These are phyloP conservation scores for Salpingus planirostris DNA, from an alignment of 2,888 invertebrate genomes.

Conservation along the genomic window DNA sequence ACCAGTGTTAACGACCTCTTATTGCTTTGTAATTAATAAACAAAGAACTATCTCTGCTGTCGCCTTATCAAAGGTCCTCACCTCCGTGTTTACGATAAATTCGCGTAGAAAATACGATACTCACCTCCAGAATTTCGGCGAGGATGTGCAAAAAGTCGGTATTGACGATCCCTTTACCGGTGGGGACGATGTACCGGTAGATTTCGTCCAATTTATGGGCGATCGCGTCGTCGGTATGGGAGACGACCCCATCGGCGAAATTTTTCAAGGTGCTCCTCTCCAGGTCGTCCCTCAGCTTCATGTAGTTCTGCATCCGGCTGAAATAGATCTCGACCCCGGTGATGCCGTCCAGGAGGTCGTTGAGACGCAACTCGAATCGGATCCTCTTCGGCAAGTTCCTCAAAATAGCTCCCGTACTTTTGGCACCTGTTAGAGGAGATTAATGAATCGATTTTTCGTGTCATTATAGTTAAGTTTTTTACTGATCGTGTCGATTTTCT, in stretches of 20 bases:
- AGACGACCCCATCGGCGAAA: conserved; percentile 62
- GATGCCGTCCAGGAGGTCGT: conserved; percentile 53
- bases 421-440: too few relatives aligned
- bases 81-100: too few relatives aligned
- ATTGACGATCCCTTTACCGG: conserved; percentile 40
- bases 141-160: conserved; percentile 27
- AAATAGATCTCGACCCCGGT: conserved; percentile 52
- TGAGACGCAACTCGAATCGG: conserved; percentile 50
- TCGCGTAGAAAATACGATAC: too few relatives aligned
- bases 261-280: conserved; percentile 59
- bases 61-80: too few relatives aligned
- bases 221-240: conserved; percentile 56
- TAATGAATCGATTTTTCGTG: too few relatives aligned
- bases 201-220: conserved; percentile 57
- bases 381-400: conserved; percentile 40
- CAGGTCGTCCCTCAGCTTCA: conserved; percentile 36
- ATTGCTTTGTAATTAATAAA: too few relatives aligned
- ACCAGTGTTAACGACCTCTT: too few relatives aligned
- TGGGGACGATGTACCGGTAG: conserved; percentile 52
- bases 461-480: too few relatives aligned
- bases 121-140: conserved; percentile 26
- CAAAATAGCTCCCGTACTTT: too few relatives aligned
- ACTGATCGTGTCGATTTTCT: too few relatives aligned
- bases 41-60: too few relatives aligned
- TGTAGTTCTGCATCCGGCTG: conserved; percentile 51